Conservation (phyloP, 2,888 invertebrate species). For the Incurvaria masculella region DNA sequence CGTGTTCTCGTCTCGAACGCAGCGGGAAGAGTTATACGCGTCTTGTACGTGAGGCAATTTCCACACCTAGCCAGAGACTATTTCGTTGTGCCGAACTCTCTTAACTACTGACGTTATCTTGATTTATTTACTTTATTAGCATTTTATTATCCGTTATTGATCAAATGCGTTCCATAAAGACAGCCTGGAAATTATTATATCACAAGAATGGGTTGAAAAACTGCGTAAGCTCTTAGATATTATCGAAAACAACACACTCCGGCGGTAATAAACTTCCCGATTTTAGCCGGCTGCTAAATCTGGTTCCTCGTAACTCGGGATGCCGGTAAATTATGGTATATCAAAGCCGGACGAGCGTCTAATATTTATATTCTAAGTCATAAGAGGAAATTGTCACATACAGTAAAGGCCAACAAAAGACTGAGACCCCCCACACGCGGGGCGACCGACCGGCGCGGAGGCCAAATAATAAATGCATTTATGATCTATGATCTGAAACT, state of each 20-base stretch:
- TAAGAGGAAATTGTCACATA: conserved; percentile 43
- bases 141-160: conserved; percentile 39
- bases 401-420: conserved; percentile 39
- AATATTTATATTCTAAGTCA: not conserved
- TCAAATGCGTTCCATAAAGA: not conserved
- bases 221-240: no score
- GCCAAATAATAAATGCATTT: conserved; percentile 45
- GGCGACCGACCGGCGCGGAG: conserved; percentile 23
- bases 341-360: not conserved
- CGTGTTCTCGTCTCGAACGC: no score
- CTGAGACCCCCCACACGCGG: conserved; percentile 46
- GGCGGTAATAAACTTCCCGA: no score
- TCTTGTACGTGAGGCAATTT: conserved; percentile 31
- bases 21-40: conserved; percentile 31
- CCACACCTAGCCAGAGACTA: conserved; percentile 35
- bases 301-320: no score
- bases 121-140: conserved; percentile 50
- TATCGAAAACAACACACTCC: no score
- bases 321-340: no score
- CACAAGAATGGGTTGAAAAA: no score
- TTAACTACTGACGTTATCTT: conserved; percentile 50
- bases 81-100: conserved; percentile 39
- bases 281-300: no score
- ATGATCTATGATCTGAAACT: conserved; percentile 57
- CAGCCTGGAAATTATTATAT: no score